phyloP scores from a whole-genome alignment of 2,113 vertebrate genomes.

The Grantiella picta region DNA sequence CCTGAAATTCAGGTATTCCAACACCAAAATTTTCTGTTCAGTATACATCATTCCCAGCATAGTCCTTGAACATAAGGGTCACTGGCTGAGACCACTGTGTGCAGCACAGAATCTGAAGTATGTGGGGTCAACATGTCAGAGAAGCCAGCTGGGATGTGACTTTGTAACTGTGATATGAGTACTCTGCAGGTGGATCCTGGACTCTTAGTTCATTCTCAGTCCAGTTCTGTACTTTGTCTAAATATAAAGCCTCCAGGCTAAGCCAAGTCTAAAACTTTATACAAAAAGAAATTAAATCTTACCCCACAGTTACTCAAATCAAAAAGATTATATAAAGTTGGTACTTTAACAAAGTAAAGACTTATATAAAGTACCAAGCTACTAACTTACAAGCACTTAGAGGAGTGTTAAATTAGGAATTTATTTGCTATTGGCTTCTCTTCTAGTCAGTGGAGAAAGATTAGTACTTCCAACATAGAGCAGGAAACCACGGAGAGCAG shows the following conservation, averaged over 20 bases:
- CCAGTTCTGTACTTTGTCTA: not conserved
- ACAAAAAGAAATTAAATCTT: not conserved
- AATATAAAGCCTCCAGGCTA: not conserved
- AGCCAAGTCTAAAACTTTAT: not conserved
- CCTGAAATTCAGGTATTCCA: not conserved
- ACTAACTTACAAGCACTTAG: not conserved
- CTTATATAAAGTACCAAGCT: too few relatives aligned
- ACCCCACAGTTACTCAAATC: not conserved
- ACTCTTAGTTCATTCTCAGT: not conserved
- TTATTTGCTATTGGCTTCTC: not conserved
- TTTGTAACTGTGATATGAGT: not conserved
- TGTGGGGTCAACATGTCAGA: not conserved
- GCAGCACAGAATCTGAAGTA: not conserved
- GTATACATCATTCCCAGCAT: not conserved
- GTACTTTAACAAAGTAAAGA: too few relatives aligned
- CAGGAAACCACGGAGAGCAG: not conserved
- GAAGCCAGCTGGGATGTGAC: not conserved
- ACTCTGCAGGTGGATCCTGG: not conserved
- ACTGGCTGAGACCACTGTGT: not conserved
- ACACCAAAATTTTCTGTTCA: not conserved
- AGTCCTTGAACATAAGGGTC: not conserved
- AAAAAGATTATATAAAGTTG: not conserved
- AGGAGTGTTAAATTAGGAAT: not conserved
- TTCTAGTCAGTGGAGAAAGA: not conserved
- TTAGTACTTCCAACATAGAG: not conserved